Evolutionary conservation across 2,888 invertebrate genomes (phyloP).

Genomic region (Leucophenga maculata): DNA sequence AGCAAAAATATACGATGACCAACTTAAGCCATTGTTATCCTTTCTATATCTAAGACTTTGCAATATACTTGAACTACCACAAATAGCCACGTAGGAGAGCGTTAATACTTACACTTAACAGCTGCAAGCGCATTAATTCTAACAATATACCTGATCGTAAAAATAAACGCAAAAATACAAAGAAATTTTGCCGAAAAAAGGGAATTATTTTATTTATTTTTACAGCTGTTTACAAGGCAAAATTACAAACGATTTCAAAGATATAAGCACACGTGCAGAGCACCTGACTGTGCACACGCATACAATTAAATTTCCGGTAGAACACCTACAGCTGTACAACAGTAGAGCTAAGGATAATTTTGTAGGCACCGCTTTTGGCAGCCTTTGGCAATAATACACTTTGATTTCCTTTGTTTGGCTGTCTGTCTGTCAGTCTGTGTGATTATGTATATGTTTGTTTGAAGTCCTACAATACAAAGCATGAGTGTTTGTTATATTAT

Average conservation of each 20-base stretch:
- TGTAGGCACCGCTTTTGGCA: neutral
- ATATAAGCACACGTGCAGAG: slow-evolving; percentile 2
- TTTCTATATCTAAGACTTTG: too few species aligned
- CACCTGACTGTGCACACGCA: slow-evolving; percentile 60
- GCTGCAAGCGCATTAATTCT: slow-evolving; percentile 51
- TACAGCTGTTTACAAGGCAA: slow-evolving; percentile 14
- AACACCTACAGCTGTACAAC: slow-evolving; percentile 48
- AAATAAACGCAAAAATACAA: slow-evolving; percentile 55
- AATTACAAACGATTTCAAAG: neutral
- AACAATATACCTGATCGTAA: slow-evolving; percentile 64
- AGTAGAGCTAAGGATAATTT: neutral
- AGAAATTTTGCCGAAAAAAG: neutral
- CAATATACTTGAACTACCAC: too few species aligned
- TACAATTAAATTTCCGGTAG: slow-evolving; percentile 63
- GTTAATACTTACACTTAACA: neutral
- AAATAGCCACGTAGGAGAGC: too few species aligned
- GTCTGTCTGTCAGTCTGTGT: neutral
- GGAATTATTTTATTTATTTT: slow-evolving; percentile 9
- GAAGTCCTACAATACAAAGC: slow-evolving; percentile 2
- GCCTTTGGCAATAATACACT: slow-evolving; percentile 11
- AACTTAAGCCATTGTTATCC: too few species aligned
- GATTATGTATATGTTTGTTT: slow-evolving; percentile 1
- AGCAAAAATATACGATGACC: too few species aligned
- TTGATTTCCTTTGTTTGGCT: slow-evolving; percentile 17
- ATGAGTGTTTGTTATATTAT: neutral